Percentiles rank a stretch among this genome's conserved stretches.
Evolutionary conservation across 2,113 vertebrate species (phyloP).

Genomic region (Orthonyx spaldingii): DNA sequence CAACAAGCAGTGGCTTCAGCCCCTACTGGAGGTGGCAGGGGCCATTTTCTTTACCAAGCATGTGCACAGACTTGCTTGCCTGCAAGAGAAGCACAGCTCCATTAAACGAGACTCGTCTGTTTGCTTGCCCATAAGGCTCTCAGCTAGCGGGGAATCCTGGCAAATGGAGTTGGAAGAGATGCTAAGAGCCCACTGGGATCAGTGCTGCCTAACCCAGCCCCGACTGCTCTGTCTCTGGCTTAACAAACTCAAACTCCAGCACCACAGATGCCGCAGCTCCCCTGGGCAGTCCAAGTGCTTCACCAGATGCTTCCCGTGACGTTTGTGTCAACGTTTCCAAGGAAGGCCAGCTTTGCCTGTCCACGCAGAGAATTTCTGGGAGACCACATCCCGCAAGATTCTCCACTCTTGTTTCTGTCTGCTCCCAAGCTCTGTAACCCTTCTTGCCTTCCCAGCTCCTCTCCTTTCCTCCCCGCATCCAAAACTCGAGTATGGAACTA

Average conservation of each 20-base stretch:
- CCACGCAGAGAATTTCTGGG: background rate
- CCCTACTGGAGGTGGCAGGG: background rate
- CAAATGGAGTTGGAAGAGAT: background rate
- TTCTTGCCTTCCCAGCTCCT: background rate
- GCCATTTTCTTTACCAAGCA: background rate
- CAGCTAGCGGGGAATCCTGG: background rate
- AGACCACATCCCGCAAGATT: background rate
- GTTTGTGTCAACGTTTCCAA: background rate
- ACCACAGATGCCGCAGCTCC: background rate
- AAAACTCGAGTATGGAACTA: background rate
- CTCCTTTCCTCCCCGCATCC: background rate
- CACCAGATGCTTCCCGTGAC: background rate
- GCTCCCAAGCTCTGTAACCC: background rate
- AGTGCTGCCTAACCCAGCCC: background rate
- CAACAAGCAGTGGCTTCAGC: background rate
- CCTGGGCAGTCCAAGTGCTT: background rate
- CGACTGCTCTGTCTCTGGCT: background rate
- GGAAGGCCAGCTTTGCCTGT: background rate
- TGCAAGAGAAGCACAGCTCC: background rate
- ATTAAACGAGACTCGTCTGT: background rate
- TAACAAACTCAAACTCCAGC: background rate
- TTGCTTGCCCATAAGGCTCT: background rate
- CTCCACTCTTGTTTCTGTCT: background rate
- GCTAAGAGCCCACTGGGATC: background rate
- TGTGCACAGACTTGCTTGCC: background rate